These are phyloP conservation scores for Hydrochoerus hydrochaeris DNA, from an alignment of 2,113 vertebrate genomes.

Conservation along the genomic window DNA sequence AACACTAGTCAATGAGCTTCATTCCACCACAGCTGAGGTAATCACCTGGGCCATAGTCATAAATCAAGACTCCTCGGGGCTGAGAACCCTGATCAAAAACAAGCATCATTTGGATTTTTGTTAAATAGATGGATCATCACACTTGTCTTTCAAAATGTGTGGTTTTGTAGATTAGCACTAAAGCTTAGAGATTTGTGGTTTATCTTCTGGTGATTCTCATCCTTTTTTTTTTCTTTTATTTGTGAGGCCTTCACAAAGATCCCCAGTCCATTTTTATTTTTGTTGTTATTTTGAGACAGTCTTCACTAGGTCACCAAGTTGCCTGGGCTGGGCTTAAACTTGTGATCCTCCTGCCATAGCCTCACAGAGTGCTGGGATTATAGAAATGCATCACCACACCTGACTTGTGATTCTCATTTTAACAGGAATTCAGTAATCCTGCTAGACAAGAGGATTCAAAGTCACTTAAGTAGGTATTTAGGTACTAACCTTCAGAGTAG, in stretches of 20 bases:
- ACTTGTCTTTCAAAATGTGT: background rate
- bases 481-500: background rate
- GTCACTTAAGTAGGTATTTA: background rate
- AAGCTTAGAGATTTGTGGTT: background rate
- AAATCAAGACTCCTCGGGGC: background rate
- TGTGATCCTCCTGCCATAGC: background rate
- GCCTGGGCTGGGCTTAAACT: background rate
- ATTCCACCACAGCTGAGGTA: no score
- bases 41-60: background rate
- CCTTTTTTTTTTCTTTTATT: background rate
- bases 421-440: background rate
- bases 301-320: background rate
- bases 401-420: background rate
- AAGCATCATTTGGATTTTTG: background rate
- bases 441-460: background rate
- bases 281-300: background rate
- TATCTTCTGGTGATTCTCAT: background rate
- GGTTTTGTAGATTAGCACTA: background rate
- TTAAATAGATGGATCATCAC: background rate
- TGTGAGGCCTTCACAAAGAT: background rate
- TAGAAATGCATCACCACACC: background rate
- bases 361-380: background rate
- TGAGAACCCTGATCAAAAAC: background rate
- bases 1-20: accelerated
- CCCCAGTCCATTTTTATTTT: background rate